Percentiles rank a stretch among this genome's conserved stretches.
Evolutionary conservation across 2,113 vertebrate genomes (phyloP).

Genomic region (Progne subis): DNA sequence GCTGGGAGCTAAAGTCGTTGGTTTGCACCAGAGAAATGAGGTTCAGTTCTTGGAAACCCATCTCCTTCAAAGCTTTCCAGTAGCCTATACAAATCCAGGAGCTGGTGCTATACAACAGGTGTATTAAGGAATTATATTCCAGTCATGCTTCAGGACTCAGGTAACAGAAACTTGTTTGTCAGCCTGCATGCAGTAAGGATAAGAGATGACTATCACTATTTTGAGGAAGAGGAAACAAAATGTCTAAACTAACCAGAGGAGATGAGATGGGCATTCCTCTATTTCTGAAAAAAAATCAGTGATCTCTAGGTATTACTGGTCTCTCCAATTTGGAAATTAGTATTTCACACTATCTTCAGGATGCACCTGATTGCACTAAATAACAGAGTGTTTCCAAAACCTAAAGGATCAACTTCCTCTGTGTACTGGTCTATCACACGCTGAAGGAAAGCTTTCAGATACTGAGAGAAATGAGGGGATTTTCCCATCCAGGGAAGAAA

Average conservation of each 20-base stretch:
- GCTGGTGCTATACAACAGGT: neutral
- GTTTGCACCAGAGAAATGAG: neutral
- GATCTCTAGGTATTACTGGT: neutral
- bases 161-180: neutral
- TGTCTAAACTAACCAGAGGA: neutral
- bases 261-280: neutral
- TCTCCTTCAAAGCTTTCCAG: neutral
- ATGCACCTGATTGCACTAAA: neutral
- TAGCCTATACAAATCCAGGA: neutral
- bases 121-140: neutral
- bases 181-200: neutral
- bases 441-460: neutral
- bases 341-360: neutral
- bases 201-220: neutral
- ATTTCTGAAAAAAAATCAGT: neutral
- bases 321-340: neutral
- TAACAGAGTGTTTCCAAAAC: neutral
- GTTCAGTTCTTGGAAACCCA: neutral
- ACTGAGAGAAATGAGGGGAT: neutral
- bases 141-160: neutral
- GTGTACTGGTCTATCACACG: neutral
- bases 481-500: constrained; percentile 10
- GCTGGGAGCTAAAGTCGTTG: neutral
- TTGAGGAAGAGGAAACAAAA: neutral
- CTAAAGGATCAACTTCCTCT: neutral